These are phyloP conservation scores for Neodiprion lecontei DNA, from an alignment of 1,140 invertebrate genomes.

Conservation along the genomic window DNA sequence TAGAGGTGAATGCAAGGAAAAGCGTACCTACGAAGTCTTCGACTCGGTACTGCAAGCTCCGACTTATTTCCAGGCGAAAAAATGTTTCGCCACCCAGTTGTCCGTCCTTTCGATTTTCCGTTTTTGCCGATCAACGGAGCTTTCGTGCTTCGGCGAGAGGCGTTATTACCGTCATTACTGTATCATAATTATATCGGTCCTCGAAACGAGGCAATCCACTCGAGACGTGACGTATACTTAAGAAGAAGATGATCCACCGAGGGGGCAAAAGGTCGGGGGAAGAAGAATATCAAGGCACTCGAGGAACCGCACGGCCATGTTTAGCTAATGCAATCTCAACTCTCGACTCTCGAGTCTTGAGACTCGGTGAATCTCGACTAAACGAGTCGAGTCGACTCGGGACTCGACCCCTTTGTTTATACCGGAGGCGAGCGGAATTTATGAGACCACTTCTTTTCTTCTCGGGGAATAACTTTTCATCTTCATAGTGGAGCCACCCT, in stretches of 20 bases:
- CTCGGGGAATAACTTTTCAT: slow-evolving; percentile 44
- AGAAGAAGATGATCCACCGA: neutral
- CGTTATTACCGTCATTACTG: too few species aligned
- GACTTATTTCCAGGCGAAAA: too few species aligned
- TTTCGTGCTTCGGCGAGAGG: too few species aligned
- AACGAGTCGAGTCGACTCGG: neutral
- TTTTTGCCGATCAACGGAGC: too few species aligned
- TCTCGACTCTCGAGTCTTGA: neutral
- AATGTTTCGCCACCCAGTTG: too few species aligned
- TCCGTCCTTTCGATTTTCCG: too few species aligned
- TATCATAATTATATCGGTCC: too few species aligned
- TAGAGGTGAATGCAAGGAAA: too few species aligned
- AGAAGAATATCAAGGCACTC: neutral
- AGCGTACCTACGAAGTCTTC: too few species aligned
- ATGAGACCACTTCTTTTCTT: slow-evolving; percentile 35
- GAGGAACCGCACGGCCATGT: slow-evolving; percentile 20
- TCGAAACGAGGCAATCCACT: too few species aligned
- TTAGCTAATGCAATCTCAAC: slow-evolving; percentile 42
- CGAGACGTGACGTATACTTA: too few species aligned
- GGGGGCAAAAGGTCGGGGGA: neutral
- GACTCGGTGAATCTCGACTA: neutral
- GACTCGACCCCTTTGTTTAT: slow-evolving; percentile 37
- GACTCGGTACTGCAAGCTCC: too few species aligned
- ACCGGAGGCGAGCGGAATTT: slow-evolving; percentile 33
- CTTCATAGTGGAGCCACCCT: slow-evolving; percentile 29